Evolutionary conservation across 1,140 invertebrate species (phyloP).

Genomic region (Zophobas atratus): DNA sequence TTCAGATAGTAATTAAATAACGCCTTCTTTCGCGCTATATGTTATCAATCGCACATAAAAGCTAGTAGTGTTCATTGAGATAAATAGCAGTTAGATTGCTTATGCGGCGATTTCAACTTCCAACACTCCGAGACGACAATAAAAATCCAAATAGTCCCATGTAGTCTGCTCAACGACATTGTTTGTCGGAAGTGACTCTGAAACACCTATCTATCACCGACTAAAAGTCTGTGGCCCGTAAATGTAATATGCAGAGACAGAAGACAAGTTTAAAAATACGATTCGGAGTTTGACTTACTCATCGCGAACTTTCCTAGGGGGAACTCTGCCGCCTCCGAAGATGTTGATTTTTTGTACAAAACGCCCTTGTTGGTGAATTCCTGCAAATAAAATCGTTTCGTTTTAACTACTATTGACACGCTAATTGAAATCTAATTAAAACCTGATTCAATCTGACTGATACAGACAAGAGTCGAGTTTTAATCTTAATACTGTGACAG

Average conservation of each 20-base stretch:
- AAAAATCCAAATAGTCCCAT: constrained; percentile 42
- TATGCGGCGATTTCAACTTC: constrained; percentile 24
- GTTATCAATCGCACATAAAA: background rate
- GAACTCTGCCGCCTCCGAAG: constrained; percentile 41
- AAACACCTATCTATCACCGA: constrained; percentile 44
- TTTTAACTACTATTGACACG: background rate
- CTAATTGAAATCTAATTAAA: constrained; percentile 22
- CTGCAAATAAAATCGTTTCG: constrained; percentile 61
- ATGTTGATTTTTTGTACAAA: constrained; percentile 69
- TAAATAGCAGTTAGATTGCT: constrained; percentile 16
- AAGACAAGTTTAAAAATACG: background rate
- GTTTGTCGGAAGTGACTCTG: constrained; percentile 44
- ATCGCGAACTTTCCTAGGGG: constrained; percentile 9
- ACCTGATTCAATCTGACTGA: background rate
- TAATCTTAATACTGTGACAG: constrained; percentile 45
- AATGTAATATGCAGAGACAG: constrained; percentile 24
- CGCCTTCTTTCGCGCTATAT: background rate
- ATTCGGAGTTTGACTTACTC: constrained; percentile 37
- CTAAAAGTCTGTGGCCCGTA: constrained; percentile 43
- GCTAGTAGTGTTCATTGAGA: constrained; percentile 7
- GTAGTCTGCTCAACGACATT: constrained; percentile 43
- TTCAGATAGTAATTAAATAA: background rate
- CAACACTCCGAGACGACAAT: constrained; percentile 32
- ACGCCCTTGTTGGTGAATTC: constrained; percentile 67
- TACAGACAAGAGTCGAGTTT: constrained; percentile 1